Base-by-base conservation (phyloP, 2,888 invertebrate species). In the Trachelus iudaicus region DNA sequence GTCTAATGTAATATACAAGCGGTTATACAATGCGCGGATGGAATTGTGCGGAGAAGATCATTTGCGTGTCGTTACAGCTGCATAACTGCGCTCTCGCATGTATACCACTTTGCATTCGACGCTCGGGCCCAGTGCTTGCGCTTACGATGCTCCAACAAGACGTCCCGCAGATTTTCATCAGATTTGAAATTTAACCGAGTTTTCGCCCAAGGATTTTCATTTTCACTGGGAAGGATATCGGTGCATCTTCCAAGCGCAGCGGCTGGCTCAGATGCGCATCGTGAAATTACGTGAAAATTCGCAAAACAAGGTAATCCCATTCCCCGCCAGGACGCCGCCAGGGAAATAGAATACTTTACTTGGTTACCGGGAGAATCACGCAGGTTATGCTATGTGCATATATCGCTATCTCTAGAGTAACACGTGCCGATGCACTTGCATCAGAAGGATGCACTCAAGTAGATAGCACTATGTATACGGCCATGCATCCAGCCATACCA, bases 11-110 rank as follows among this genome's bases (percentile, higher is more conserved):
- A 77, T 77, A 79, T 75, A 75, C 77, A 69, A 56, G 56, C 56
- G 23, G 56, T 56, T 56, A 23, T 23, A 56, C 56, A 56, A 56
- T 56, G 56, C 23, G 56, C 56, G 31, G 71, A 31, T 71, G 71
- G 30, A 71, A 71, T 33, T 34, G 71, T 30, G 11, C 71, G 30
- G 31, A 80, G 77, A 56, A 77, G 82, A 83, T 85, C 82, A 80
- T 86, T 83, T 81, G 83, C 85, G 83, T 82, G 80, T 85, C 80
- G 86, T 82, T 85, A 80, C 77, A 79, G 76, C 76, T 56, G 56
- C 56, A 56, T 56, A 56, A 56, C 56, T 56, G 56, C 56, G 23
- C 56, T 56, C 23, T 56, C 56, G 56, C 56, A 56, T 23, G 56
- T 56, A 23, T 56, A 56, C 56, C 56, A 56, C 56, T 56, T 56